Percentiles rank a stretch among this genome's conserved stretches.
Conservation (phyloP, 2,888 invertebrate species). For the Amblyteles armatorius region DNA sequence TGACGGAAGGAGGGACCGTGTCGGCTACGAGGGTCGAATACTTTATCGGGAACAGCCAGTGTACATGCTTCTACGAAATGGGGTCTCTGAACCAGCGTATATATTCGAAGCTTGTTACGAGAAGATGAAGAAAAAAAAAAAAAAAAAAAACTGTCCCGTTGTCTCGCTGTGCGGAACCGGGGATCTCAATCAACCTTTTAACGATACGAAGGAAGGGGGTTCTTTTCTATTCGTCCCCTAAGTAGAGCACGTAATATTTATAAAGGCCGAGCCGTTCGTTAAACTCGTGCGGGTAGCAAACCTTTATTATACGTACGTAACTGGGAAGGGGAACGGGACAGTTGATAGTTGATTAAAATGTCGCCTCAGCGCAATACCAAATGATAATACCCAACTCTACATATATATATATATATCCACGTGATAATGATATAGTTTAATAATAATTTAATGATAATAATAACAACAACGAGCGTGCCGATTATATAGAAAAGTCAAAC, state of each 20-base stretch:
- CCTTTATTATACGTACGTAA: background rate
- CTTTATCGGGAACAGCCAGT: conserved; percentile 28
- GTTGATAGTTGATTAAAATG: conserved; percentile 37
- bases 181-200: conserved; percentile 29
- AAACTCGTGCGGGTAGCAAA: conserved; percentile 16
- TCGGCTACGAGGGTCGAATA: conserved; percentile 61
- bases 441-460: conserved; percentile 47
- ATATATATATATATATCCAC: conserved; percentile 3
- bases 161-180: conserved; percentile 17
- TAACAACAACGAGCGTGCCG: conserved; percentile 57
- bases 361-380: conserved; percentile 23
- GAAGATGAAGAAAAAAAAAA: background rate
- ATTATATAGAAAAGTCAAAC: conserved; percentile 33
- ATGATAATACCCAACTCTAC: conserved; percentile 28
- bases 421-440: conserved; percentile 13
- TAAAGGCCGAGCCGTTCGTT: conserved; percentile 32
- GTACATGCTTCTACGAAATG: conserved; percentile 43
- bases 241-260: conserved; percentile 43
- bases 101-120: background rate
- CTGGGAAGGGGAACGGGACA: background rate
- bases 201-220: conserved; percentile 4
- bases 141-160: background rate
- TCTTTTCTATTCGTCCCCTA: conserved; percentile 24
- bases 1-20: conserved; percentile 45
- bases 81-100: conserved; percentile 37